Evolutionary conservation across 1,140 invertebrate genomes (phyloP).

Genomic region (Drosophila parabipectinata): DNA sequence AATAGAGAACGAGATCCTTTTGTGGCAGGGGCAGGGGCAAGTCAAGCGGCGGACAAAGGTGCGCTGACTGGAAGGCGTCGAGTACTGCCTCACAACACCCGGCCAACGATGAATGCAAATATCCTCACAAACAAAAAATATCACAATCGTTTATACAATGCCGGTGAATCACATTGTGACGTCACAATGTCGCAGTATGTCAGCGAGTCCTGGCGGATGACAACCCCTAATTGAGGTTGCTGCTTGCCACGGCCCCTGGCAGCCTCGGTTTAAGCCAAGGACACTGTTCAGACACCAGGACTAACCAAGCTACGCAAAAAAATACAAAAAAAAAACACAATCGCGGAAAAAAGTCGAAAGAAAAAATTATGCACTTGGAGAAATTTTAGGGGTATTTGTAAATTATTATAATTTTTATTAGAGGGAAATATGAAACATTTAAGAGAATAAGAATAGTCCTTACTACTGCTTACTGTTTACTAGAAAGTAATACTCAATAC

Average conservation of each 20-base stretch:
- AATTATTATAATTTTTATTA: too few relatives aligned
- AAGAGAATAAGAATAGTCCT: too few relatives aligned
- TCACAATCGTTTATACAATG: conserved; percentile 23
- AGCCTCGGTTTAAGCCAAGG: conserved; percentile 47
- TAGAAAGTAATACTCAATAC: too few relatives aligned
- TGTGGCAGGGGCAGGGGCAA: conserved; percentile 54
- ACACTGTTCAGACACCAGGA: conserved; percentile 27
- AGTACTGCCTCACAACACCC: conserved; percentile 61
- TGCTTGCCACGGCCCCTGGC: conserved; percentile 23
- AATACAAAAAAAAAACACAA: conserved; percentile 24
- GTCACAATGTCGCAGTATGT: conserved; percentile 75
- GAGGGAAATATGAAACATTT: too few relatives aligned
- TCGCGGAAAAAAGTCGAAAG: conserved; percentile 28
- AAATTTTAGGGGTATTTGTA: not conserved
- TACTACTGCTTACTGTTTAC: too few relatives aligned
- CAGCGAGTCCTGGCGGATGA: conserved; percentile 47
- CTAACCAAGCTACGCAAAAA: conserved; percentile 23
- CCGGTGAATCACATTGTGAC: conserved; percentile 52
- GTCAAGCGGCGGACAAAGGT: conserved; percentile 57
- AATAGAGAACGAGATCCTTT: conserved; percentile 53
- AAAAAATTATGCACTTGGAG: conserved; percentile 12
- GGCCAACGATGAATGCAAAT: conserved; percentile 55
- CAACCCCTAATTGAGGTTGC: conserved; percentile 74
- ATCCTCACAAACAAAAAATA: conserved; percentile 1
- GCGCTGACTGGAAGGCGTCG: conserved; percentile 53